Evolutionary conservation across 2,888 invertebrate genomes (phyloP).

Genomic region (Theodoxus fluviatilis): DNA sequence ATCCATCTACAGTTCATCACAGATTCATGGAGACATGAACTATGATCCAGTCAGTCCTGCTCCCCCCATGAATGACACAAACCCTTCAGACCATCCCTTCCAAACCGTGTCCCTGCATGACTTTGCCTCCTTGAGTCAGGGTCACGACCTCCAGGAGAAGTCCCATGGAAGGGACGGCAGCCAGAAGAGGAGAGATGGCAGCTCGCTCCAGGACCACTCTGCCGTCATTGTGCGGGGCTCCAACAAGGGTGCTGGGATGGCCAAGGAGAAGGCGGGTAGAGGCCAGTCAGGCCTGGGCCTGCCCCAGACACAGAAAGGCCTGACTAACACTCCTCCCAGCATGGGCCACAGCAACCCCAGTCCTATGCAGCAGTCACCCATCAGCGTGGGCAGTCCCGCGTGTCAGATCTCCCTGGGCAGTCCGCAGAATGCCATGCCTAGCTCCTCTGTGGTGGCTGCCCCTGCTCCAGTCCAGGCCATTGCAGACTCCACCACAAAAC

Average conservation of each 20-base stretch:
- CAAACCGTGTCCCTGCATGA: constrained; percentile 34
- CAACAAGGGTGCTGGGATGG: too few relatives aligned
- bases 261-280: too few relatives aligned
- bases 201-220: too few relatives aligned
- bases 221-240: too few relatives aligned
- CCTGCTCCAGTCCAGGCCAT: constrained; percentile 55
- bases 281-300: too few relatives aligned
- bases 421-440: constrained; percentile 42
- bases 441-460: constrained; percentile 40
- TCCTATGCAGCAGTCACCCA: constrained; percentile 43
- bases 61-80: constrained; percentile 42
- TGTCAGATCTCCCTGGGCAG: constrained; percentile 40
- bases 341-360: constrained; percentile 33
- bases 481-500: constrained; percentile 61
- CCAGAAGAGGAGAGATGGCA: too few relatives aligned
- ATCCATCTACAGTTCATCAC: constrained; percentile 28
- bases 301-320: constrained; percentile 26
- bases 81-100: constrained; percentile 18
- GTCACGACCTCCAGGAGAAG: constrained; percentile 15
- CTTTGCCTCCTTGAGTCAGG: constrained; percentile 25
- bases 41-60: constrained; percentile 58
- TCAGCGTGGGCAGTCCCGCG: constrained; percentile 43
- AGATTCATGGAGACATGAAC: constrained; percentile 43
- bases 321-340: constrained; percentile 19
- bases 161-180: neutral